These are phyloP conservation scores for Acleris emargana DNA, from an alignment of 2,888 invertebrate species.

Conservation along the genomic window DNA sequence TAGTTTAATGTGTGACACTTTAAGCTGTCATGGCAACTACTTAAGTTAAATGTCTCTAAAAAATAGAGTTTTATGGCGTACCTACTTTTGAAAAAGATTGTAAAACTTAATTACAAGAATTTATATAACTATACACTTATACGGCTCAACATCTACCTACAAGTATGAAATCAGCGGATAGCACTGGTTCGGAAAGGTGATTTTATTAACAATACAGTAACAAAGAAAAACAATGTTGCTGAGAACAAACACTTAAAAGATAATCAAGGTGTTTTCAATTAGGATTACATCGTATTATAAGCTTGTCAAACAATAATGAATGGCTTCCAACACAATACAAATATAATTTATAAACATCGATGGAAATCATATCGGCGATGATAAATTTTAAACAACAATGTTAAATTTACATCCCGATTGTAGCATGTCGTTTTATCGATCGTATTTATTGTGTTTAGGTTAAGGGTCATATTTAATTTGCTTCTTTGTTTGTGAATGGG, in stretches of 20 bases:
- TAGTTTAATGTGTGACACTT: too few relatives aligned
- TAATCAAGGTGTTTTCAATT: conserved; percentile 25
- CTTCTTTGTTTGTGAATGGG: not conserved
- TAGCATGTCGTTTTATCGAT: too few relatives aligned
- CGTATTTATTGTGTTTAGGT: conserved; percentile 4
- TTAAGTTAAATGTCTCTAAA: too few relatives aligned
- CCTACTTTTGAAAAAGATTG: too few relatives aligned
- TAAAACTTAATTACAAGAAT: too few relatives aligned
- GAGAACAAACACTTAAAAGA: conserved; percentile 5
- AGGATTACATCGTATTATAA: conserved; percentile 33
- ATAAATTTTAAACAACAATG: conserved; percentile 27
- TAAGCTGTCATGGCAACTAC: too few relatives aligned
- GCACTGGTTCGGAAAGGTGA: too few relatives aligned
- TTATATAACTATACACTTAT: too few relatives aligned
- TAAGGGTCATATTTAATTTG: conserved; percentile 18
- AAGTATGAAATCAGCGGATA: too few relatives aligned
- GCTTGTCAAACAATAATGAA: conserved; percentile 35
- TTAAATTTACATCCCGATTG: conserved; percentile 7
- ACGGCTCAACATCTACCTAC: too few relatives aligned
- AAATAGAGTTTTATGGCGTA: too few relatives aligned
- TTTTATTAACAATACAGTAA: too few relatives aligned
- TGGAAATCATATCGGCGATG: conserved; percentile 21
- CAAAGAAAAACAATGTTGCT: conserved; percentile 2
- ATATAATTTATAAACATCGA: conserved; percentile 24
- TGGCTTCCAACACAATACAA: conserved; percentile 34